These are phyloP conservation scores for Adelges cooleyi DNA, from an alignment of 1,140 invertebrate species.

Conservation along the genomic window DNA sequence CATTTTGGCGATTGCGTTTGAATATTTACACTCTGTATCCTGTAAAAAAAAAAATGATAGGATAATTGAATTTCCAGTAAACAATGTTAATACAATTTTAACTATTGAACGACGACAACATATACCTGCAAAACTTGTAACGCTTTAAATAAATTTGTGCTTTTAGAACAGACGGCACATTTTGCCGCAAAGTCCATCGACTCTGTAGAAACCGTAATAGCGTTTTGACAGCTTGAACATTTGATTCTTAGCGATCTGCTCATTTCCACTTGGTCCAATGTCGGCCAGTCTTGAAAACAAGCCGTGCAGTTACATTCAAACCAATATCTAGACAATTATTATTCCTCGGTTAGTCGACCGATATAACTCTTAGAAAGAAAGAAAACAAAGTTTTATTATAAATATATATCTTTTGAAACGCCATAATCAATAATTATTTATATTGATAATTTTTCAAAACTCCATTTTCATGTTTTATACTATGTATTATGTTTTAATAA, in stretches of 20 bases:
- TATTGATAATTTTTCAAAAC: no score
- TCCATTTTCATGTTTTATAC: no score
- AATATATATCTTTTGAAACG: no score
- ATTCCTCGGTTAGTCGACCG: conserved; percentile 11
- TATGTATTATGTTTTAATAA: no score
- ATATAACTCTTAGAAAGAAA: no score
- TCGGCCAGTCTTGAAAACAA: conserved; percentile 71
- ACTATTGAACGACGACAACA: neutral
- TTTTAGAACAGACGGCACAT: conserved; percentile 55
- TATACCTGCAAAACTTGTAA: conserved; percentile 51
- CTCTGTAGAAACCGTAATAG: conserved; percentile 50
- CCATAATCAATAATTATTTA: no score
- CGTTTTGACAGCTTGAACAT: conserved; percentile 47
- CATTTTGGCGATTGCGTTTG: conserved; percentile 50
- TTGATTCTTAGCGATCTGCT: conserved; percentile 41
- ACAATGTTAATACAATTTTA: neutral
- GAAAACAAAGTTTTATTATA: no score
- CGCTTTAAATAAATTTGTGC: conserved; percentile 64
- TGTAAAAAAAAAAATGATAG: conserved; percentile 39
- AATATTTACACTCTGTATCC: conserved; percentile 60
- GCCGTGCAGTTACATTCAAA: conserved; percentile 75
- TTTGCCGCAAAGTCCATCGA: conserved; percentile 56
- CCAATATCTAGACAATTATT: conserved; percentile 54
- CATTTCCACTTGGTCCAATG: conserved; percentile 56
- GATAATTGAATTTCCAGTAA: neutral